Base-by-base conservation (phyloP, 2,888 invertebrate species). In the Allacma fusca region DNA sequence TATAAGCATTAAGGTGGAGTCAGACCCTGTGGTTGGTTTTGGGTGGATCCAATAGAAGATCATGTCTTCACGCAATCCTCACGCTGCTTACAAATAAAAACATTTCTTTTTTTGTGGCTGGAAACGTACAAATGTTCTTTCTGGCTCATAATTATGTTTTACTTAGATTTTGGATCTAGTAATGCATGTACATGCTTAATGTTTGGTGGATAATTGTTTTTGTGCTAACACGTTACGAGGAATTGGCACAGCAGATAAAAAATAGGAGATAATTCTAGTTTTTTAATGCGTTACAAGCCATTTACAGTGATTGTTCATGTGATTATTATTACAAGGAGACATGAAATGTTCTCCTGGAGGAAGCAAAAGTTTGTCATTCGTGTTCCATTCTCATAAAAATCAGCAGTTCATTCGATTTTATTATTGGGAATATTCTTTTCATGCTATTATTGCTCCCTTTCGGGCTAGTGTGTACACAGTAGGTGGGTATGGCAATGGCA, bases 21-120 rank as follows among this genome's bases (percentile, higher is more conserved):
- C 24, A 26, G 16, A 13, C 72, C 65, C 79, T 77, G 81, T 77
- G 82, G 82, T 84, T 84, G 84, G 84, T 80, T 80, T 84, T 71
- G 57, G 50, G 73, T 77, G 76, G 78, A 76, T 75, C 84, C 83
- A 84, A 83, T 83, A 78, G 75, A 70, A 29, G 64, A 59, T 65
- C 34, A 62, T 65, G 40, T 43, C 65, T 74, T 43, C 23, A 34
- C 50, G 50, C 50, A 50, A 50, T 50, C 50, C 50, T 50, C 50
- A 50, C 50, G 50, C 50, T 50, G 16, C 16, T 50, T 16, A 13
- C 50, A 2, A 50, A 19, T 50, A n/a, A 50, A 50, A 50, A 50
- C 68, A 67, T 19, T 43, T 57, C 24, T 34, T 34, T 29, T 40
- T 59, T 43, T 57, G 29, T 29, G 29, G 59, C 71, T 29, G 34